These are phyloP conservation scores for Macrostomum lignano DNA, from an alignment of 1,140 invertebrate species.

Conservation along the genomic window DNA sequence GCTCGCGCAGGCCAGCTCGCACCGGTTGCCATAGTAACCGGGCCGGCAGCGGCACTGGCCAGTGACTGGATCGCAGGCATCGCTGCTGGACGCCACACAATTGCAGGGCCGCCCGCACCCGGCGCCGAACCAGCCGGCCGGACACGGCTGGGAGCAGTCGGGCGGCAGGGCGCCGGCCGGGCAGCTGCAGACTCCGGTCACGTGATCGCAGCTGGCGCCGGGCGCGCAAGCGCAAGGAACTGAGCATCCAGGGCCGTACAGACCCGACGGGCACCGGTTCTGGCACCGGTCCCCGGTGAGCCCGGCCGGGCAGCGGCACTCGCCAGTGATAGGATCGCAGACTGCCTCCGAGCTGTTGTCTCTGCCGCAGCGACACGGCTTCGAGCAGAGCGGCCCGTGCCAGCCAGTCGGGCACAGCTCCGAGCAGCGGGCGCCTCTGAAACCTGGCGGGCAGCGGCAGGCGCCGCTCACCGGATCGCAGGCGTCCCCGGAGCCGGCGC, in stretches of 20 bases:
- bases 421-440: constrained; percentile 23
- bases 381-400: constrained; percentile 29
- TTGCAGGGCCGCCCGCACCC: constrained; percentile 54
- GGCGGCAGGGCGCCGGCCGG: constrained; percentile 46
- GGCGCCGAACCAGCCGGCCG: constrained; percentile 26
- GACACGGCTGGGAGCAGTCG: constrained; percentile 32
- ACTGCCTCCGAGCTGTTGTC: constrained; percentile 5
- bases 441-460: constrained; percentile 46
- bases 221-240: too few relatives aligned
- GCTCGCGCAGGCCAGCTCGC: constrained; percentile 40
- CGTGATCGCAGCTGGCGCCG: constrained; percentile 25
- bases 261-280: constrained; percentile 18
- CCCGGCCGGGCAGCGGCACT: constrained; percentile 47
- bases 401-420: constrained; percentile 19
- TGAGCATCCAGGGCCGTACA: constrained; percentile 25
- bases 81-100: constrained; percentile 36
- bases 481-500: constrained; percentile 29
- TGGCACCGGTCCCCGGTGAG: constrained; percentile 25
- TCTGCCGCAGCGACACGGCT: constrained; percentile 34
- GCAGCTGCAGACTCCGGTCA: constrained; percentile 47
- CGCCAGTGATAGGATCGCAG: constrained; percentile 31
- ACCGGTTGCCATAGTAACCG: constrained; percentile 19
- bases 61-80: constrained; percentile 26
- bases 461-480: constrained; percentile 31
- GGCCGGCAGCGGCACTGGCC: constrained; percentile 41